Evolutionary conservation across 2,113 vertebrate genomes (phyloP).

Genomic region (Puffinus mauretanicus): DNA sequence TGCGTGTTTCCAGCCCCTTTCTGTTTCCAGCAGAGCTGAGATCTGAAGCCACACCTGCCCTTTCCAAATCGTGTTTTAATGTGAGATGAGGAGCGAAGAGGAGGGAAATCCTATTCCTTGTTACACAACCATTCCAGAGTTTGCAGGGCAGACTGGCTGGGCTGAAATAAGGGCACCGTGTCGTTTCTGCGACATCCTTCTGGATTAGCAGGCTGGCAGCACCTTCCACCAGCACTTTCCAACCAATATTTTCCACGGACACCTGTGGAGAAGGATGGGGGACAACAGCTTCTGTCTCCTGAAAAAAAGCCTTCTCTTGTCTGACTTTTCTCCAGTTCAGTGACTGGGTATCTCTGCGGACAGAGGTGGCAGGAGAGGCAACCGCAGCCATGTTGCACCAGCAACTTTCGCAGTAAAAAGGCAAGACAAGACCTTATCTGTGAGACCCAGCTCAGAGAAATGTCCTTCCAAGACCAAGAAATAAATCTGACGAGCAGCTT

Average conservation of each 20-base stretch:
- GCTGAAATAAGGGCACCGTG: background rate
- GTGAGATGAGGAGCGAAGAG: background rate
- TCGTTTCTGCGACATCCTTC: background rate
- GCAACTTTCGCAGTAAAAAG: background rate
- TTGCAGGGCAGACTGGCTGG: background rate
- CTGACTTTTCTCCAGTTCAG: background rate
- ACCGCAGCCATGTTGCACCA: accelerated
- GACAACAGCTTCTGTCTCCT: background rate
- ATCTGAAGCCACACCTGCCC: background rate
- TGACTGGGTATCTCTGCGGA: background rate
- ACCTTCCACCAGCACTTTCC: background rate
- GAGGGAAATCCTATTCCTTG: background rate
- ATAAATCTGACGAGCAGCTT: background rate
- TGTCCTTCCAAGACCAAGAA: background rate
- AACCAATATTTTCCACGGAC: background rate
- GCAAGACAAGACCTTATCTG: background rate
- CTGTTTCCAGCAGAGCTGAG: background rate
- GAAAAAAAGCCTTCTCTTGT: background rate
- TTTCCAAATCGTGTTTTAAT: background rate
- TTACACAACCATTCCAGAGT: background rate
- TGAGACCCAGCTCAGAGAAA: background rate
- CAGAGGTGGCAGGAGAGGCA: background rate
- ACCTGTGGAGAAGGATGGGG: background rate
- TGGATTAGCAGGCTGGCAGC: background rate
- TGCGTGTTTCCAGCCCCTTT: background rate